Conservation (phyloP, 2,113 vertebrate genomes). For the Psittacula cyanocephala region DNA sequence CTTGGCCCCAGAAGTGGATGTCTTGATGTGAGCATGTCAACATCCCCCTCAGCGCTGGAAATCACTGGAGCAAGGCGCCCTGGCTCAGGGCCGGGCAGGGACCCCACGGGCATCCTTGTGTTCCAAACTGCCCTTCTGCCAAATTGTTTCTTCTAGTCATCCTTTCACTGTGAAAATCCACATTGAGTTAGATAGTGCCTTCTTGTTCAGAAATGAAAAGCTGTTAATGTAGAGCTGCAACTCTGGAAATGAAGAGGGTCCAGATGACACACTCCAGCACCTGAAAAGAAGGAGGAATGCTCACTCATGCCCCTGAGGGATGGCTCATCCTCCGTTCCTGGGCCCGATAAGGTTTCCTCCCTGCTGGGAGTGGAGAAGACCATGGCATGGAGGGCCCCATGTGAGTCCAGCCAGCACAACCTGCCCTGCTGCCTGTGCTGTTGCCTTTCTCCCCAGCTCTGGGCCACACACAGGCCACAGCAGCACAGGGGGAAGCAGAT, state of each 20-base stretch:
- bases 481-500: neutral
- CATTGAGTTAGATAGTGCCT: neutral
- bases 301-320: accelerated
- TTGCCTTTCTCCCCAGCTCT: neutral
- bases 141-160: neutral
- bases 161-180: neutral
- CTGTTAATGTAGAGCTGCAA: neutral
- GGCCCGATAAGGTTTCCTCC: neutral
- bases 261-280: neutral
- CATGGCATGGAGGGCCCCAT: accelerated
- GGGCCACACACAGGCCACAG: accelerated
- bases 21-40: neutral
- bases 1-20: neutral
- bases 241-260: neutral
- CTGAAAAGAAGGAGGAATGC: neutral
- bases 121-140: neutral
- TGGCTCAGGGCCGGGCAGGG: neutral
- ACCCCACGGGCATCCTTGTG: neutral
- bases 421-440: accelerated
- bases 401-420: neutral
- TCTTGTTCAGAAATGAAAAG: neutral
- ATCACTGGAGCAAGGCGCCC: neutral
- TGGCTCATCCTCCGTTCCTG: neutral
- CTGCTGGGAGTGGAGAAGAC: neutral
- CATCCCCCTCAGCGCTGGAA: accelerated